phyloP scores from a whole-genome alignment of 2,888 invertebrate species.

The Cepaea hortensis region DNA sequence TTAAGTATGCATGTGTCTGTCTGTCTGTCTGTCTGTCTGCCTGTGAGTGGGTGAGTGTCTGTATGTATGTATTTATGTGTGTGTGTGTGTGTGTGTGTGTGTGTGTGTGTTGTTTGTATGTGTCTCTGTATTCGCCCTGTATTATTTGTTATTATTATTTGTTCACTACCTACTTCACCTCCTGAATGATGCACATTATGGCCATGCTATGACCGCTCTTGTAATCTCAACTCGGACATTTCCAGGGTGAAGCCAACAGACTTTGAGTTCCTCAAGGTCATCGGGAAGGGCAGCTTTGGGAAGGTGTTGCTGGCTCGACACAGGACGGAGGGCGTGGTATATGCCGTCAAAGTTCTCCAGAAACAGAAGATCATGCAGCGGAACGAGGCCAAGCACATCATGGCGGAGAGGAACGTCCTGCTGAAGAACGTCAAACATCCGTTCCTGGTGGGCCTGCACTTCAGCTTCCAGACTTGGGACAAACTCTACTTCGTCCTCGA shows the following conservation, averaged over 20 bases:
- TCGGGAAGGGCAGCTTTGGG: constrained; percentile 82
- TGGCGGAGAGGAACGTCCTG: constrained; percentile 82
- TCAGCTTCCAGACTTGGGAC: constrained; percentile 81
- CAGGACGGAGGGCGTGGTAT: constrained; percentile 78
- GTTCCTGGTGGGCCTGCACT: constrained; percentile 81
- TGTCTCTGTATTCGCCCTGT: not conserved
- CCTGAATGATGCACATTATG: too few relatives aligned
- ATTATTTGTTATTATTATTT: too few relatives aligned
- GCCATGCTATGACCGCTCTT: too few relatives aligned
- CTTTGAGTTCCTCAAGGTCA: constrained; percentile 81
- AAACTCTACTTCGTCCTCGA: constrained; percentile 82
- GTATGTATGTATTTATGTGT: too few relatives aligned
- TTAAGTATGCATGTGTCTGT: not conserved
- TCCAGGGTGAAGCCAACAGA: constrained; percentile 79
- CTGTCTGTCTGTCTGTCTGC: not conserved
- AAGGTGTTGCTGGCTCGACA: constrained; percentile 80
- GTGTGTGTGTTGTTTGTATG: not conserved
- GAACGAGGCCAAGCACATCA: constrained; percentile 82
- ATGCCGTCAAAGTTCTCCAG: constrained; percentile 80
- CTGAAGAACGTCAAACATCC: constrained; percentile 81
- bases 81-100: too few relatives aligned
- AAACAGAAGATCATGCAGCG: constrained; percentile 80
- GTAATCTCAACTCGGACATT: not conserved
- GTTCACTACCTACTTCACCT: too few relatives aligned
- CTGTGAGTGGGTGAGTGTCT: too few relatives aligned